These are phyloP conservation scores for Donacobius atricapilla DNA, from an alignment of 2,113 vertebrate genomes.

Conservation along the genomic window DNA sequence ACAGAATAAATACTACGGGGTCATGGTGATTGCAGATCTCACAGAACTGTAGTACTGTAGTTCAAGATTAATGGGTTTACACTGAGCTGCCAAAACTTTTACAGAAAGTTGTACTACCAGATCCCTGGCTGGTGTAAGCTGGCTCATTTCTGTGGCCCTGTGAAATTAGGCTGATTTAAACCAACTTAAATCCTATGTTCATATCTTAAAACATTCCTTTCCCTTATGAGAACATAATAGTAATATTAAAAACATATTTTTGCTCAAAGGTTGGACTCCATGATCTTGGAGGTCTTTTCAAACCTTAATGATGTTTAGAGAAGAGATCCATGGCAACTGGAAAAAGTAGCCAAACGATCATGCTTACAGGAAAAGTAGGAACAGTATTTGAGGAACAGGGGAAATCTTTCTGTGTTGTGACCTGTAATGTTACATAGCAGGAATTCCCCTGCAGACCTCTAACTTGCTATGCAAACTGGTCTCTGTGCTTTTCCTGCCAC, in stretches of 20 bases:
- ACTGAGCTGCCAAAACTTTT: neutral
- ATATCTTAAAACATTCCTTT: neutral
- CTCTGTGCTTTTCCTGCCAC: neutral
- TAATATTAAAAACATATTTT: neutral
- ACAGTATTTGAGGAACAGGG: neutral
- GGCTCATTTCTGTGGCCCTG: neutral
- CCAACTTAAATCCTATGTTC: neutral
- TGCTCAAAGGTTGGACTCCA: neutral
- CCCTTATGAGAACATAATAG: neutral
- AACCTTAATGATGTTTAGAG: neutral
- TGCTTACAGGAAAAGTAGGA: neutral
- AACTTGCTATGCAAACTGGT: neutral
- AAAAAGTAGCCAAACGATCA: neutral
- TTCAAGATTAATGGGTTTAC: conserved; percentile 35
- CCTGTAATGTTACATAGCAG: neutral
- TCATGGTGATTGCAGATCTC: neutral
- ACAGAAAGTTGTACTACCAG: neutral
- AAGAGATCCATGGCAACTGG: neutral
- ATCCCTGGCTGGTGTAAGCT: neutral
- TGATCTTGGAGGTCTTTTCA: neutral
- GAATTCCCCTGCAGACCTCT: neutral
- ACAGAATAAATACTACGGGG: conserved; percentile 14
- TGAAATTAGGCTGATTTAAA: neutral
- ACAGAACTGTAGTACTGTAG: neutral
- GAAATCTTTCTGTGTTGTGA: neutral